Evolutionary conservation across 2,888 invertebrate genomes (phyloP).

Genomic region (Ophion obscuratus): DNA sequence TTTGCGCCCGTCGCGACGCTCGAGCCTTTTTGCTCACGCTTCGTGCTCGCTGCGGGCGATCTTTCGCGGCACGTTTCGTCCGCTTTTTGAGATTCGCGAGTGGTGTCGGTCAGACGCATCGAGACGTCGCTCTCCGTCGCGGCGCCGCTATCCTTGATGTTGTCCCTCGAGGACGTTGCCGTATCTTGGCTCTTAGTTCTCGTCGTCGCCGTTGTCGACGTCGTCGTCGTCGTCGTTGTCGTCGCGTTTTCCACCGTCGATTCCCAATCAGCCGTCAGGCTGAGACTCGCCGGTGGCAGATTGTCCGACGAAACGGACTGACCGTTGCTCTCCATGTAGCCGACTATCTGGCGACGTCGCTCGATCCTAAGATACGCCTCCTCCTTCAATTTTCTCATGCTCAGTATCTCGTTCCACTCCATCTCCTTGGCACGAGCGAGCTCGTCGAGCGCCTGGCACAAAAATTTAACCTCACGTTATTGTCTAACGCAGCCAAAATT

Average conservation of each 20-base stretch:
- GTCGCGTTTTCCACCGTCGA: constrained; percentile 14
- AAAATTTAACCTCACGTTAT: not conserved
- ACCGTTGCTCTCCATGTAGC: constrained; percentile 79
- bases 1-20: constrained; percentile 15
- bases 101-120: constrained; percentile 49
- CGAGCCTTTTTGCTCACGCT: constrained; percentile 41
- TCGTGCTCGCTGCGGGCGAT: constrained; percentile 26
- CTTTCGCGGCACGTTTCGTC: constrained; percentile 38
- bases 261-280: constrained; percentile 73
- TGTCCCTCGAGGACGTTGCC: constrained; percentile 19
- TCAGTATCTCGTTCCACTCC: constrained; percentile 94
- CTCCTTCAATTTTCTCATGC: constrained; percentile 93
- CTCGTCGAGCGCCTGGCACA: constrained; percentile 87
- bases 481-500: too few relatives aligned
- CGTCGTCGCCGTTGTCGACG: not conserved
- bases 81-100: constrained; percentile 31
- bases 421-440: constrained; percentile 92
- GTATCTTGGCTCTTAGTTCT: constrained; percentile 22
- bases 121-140: constrained; percentile 31
- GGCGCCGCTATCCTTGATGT: constrained; percentile 4
- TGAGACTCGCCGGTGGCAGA: constrained; percentile 76
- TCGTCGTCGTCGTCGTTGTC: not conserved
- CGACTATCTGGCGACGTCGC: constrained; percentile 88
- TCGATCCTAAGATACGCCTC: constrained; percentile 90
- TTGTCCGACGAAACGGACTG: constrained; percentile 67